Evolutionary conservation across 2,113 vertebrate genomes (phyloP), one percentile per base, ranked within the genome.

Genomic region (Machaerirhynchus nigripectus): DNA sequence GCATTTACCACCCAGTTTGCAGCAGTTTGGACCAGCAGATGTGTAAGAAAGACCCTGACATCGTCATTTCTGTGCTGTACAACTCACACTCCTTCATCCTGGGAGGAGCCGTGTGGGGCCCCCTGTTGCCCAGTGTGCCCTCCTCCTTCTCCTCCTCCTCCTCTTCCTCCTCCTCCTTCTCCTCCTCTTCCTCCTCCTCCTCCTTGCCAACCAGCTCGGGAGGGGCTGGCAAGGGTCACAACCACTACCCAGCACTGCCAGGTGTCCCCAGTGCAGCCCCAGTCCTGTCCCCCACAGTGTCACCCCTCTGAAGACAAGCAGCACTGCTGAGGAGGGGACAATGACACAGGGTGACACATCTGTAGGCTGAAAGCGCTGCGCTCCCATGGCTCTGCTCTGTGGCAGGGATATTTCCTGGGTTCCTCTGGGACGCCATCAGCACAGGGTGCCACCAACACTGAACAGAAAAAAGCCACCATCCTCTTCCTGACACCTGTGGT

Each of bases 311-410:
- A 37, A 78, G 31, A 50, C 30, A 44, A 44, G 31, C 69, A 52
- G 49, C 19, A 3, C 42, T n/a, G 33, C 16, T 3, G 2, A 71
- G 52, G 35, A 87, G 52, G n/a, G 42, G 17, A 63, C 79, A 40
- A 4, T 67, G 86, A 46, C 16, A 44, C 1, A 0, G 30, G 16
- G 46, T 65, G 52, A 61, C 65, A 39, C 13, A 26, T 42, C 46
- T 16, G 31, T 44, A 21, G 37, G 67, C 7, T 71, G 37, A 52
- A 70, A 83, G 56, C 24, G 15, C 55, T 52, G 55, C 0, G 0
- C 6, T 68, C 63, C 40, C 7, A 1, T 26, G 18, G 35, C 74
- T 73, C 57, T 1, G 2, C 40, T 42, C 15, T 6, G 4, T 0
- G 0, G 49, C 35, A 23, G 44, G 17, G 31, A 6, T 63, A 37